Evolutionary conservation across 2,797 vertebrate genomes (phyloP).

Genomic region (Acipenser transmontanus): DNA sequence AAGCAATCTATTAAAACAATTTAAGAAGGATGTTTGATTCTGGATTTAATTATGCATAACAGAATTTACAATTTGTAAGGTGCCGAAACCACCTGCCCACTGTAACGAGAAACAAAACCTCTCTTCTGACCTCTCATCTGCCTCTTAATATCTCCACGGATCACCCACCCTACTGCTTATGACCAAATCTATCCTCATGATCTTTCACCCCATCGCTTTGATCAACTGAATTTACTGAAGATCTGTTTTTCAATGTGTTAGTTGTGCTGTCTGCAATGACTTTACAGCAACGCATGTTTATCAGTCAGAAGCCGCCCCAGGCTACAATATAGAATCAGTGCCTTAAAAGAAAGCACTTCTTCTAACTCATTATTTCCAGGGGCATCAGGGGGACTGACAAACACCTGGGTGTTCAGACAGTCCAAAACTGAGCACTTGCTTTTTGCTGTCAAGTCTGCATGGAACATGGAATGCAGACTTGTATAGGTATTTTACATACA

Average conservation of each 20-base stretch:
- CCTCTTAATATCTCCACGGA: conserved; percentile 56
- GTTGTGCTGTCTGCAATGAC: too few relatives aligned
- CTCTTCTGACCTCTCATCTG: conserved; percentile 70
- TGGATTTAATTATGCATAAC: conserved; percentile 53
- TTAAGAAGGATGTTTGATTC: conserved; percentile 18
- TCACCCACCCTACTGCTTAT: conserved; percentile 16
- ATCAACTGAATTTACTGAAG: too few relatives aligned
- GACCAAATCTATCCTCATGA: conserved; percentile 14
- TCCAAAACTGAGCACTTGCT: too few relatives aligned
- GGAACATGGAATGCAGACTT: too few relatives aligned
- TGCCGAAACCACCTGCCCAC: conserved; percentile 43
- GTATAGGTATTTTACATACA: too few relatives aligned
- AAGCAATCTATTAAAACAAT: too few relatives aligned
- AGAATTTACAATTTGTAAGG: conserved; percentile 59
- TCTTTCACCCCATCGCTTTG: conserved; percentile 12
- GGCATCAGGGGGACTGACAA: too few relatives aligned
- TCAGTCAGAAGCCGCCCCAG: not conserved
- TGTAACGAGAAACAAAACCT: conserved; percentile 68
- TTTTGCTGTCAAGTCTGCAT: too few relatives aligned
- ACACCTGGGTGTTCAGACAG: too few relatives aligned
- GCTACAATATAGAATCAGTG: not conserved
- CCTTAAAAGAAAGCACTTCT: not conserved
- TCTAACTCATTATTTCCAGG: too few relatives aligned
- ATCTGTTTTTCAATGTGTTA: too few relatives aligned
- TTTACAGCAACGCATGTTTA: too few relatives aligned